These are phyloP conservation scores for Trogon surrucura DNA, from an alignment of 2,113 vertebrate species.

Conservation along the genomic window DNA sequence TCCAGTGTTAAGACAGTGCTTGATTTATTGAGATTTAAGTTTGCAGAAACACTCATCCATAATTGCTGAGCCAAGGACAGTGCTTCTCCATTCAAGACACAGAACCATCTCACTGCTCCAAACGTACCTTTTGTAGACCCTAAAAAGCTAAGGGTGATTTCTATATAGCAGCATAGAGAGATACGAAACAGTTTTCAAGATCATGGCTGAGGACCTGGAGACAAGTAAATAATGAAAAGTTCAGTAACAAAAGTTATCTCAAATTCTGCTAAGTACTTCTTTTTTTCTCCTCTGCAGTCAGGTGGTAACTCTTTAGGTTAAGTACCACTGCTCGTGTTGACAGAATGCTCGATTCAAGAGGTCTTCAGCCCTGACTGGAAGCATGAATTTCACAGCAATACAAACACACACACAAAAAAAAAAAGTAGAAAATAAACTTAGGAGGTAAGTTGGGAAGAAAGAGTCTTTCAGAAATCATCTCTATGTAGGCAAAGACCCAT, in stretches of 20 bases:
- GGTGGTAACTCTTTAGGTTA: not conserved
- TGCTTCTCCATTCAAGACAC: not conserved
- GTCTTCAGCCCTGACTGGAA: not conserved
- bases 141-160: not conserved
- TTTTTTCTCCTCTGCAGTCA: not conserved
- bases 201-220: not conserved
- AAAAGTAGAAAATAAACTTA: not conserved
- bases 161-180: not conserved
- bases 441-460: not conserved
- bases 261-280: not conserved
- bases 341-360: not conserved
- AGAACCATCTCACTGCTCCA: not conserved
- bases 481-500: not conserved
- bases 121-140: not conserved
- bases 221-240: not conserved
- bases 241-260: not conserved
- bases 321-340: not conserved
- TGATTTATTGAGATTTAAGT: conserved; percentile 1
- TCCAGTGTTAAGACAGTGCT: not conserved
- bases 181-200: not conserved
- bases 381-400: not conserved
- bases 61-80: not conserved
- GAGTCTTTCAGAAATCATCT: not conserved
- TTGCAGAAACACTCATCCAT: not conserved
- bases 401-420: not conserved